These are phyloP conservation scores for Grantiella picta DNA, from an alignment of 2,113 vertebrate genomes.

Conservation along the genomic window DNA sequence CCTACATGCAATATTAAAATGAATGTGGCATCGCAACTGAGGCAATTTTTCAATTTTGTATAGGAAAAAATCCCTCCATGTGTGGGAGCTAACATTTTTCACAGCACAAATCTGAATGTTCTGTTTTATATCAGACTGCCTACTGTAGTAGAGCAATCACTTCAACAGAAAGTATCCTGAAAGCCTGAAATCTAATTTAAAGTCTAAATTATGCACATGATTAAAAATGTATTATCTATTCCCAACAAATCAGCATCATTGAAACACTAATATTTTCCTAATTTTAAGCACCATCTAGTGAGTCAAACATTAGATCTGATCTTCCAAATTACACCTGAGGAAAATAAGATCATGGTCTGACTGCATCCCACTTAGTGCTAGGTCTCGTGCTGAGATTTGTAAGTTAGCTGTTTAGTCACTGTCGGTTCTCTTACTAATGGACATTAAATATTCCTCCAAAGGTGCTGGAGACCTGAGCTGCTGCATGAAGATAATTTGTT, in stretches of 20 bases:
- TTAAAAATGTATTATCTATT: neutral
- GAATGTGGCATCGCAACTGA: neutral
- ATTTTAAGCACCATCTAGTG: slow-evolving; percentile 9
- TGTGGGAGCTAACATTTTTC: neutral
- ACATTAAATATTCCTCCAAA: neutral
- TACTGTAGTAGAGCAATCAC: neutral
- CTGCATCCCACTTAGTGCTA: neutral
- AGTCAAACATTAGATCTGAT: slow-evolving; percentile 1
- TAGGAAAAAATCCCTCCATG: neutral
- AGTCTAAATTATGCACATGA: neutral
- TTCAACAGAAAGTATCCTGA: neutral
- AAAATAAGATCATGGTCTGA: neutral
- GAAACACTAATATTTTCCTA: neutral
- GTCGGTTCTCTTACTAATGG: neutral
- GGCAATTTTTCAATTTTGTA: neutral
- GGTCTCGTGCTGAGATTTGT: neutral
- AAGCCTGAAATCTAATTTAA: neutral
- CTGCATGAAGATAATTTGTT: neutral
- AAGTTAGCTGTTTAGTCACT: neutral
- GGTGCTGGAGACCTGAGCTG: neutral
- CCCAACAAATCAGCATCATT: neutral
- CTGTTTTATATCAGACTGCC: neutral
- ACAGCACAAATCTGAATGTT: neutral
- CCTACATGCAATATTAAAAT: neutral
- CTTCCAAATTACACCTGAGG: neutral